phyloP scores from a whole-genome alignment of 1,140 invertebrate genomes.

The Cryptotermes secundus region DNA sequence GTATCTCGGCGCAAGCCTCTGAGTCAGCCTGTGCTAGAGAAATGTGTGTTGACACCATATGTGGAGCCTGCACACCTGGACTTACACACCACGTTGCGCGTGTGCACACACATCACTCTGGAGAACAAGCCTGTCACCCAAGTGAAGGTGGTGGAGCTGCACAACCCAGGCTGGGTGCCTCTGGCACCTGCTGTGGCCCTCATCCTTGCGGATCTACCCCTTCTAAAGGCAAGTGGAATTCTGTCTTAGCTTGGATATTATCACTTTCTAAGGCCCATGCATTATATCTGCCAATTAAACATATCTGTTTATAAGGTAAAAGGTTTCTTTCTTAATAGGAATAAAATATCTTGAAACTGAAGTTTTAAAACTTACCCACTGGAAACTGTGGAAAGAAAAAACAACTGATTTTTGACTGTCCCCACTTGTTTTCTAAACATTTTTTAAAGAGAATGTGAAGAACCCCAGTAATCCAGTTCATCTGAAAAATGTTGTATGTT shows the following conservation, averaged over 20 bases:
- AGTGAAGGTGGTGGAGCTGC: conserved; percentile 72
- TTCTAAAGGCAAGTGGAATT: conserved; percentile 48
- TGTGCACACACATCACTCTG: conserved; percentile 68
- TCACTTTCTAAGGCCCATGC: too few species aligned
- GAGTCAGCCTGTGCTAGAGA: conserved; percentile 34
- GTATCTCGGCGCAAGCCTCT: conserved; percentile 46
- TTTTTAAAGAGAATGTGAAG: too few species aligned
- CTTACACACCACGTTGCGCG: conserved; percentile 44
- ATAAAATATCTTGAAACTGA: too few species aligned
- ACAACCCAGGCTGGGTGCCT: conserved; percentile 50
- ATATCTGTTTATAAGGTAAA: too few species aligned
- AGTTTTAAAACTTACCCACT: too few species aligned
- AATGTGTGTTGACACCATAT: conserved; percentile 56
- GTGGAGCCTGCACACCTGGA: background rate
- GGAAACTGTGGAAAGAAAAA: background rate
- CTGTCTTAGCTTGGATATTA: too few species aligned
- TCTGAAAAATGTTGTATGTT: too few species aligned
- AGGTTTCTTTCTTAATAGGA: too few species aligned
- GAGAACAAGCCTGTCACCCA: conserved; percentile 72
- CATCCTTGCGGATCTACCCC: conserved; percentile 44
- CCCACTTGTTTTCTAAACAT: too few species aligned
- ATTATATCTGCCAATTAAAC: too few species aligned
- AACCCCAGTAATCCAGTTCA: too few species aligned
- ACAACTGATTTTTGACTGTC: too few species aligned
- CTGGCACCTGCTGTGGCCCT: conserved; percentile 44